Conservation (phyloP, 2,888 invertebrate genomes). For the Phasia obesa region DNA sequence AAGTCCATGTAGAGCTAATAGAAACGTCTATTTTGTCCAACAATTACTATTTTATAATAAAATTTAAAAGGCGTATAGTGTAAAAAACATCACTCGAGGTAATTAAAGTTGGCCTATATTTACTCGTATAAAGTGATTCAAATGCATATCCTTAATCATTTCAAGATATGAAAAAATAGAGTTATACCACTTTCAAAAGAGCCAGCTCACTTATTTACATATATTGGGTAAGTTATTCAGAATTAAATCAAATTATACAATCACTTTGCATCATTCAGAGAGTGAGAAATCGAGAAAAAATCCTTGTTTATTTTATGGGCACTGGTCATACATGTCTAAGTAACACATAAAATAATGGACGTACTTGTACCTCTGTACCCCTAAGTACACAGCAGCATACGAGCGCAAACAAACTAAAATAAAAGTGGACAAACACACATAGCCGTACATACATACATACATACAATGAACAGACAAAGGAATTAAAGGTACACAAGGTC, state of each 20-base stretch:
- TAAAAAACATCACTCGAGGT: too few species aligned
- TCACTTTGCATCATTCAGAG: constrained; percentile 39
- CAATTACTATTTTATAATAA: too few species aligned
- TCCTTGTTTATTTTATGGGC: constrained; percentile 43
- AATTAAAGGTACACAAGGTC: constrained; percentile 64
- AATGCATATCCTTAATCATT: too few species aligned
- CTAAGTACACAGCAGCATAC: constrained; percentile 44
- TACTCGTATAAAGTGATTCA: too few species aligned
- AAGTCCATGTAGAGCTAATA: too few species aligned
- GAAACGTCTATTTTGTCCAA: too few species aligned
- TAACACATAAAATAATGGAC: constrained; percentile 55
- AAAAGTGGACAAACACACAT: constrained; percentile 1
- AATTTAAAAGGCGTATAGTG: too few species aligned
- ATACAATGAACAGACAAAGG: constrained; percentile 32
- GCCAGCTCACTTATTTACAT: too few species aligned
- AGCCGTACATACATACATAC: not conserved
- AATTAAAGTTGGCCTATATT: too few species aligned
- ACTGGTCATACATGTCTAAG: constrained; percentile 39
- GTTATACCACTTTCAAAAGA: too few species aligned
- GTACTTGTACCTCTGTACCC: constrained; percentile 51
- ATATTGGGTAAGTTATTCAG: not conserved
- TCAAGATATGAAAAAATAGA: too few species aligned
- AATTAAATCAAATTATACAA: constrained; percentile 23
- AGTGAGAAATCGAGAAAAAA: constrained; percentile 13
- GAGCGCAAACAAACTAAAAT: constrained; percentile 22